These are phyloP conservation scores for Carlito syrichta DNA, from an alignment of 2,113 vertebrate species.

Conservation along the genomic window DNA sequence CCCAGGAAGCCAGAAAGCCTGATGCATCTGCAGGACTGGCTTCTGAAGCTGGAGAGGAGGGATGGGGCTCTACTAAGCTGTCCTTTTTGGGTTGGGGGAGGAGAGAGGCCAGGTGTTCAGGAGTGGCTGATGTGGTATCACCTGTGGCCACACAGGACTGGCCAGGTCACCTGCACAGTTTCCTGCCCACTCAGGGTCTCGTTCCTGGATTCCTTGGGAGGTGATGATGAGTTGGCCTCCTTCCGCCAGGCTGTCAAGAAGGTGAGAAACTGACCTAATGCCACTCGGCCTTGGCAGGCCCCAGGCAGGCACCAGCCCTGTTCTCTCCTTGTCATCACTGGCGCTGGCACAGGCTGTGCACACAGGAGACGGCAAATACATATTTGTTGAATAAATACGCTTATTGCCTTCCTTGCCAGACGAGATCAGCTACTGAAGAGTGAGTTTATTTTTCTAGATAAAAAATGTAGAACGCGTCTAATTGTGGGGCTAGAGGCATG, in stretches of 20 bases:
- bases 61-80: too few relatives aligned
- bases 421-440: background rate
- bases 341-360: fast-evolving
- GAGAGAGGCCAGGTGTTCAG: background rate
- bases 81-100: too few relatives aligned
- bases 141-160: background rate
- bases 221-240: too few relatives aligned
- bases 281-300: too few relatives aligned
- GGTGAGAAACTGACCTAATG: background rate
- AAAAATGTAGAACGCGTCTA: background rate
- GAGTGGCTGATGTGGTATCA: background rate
- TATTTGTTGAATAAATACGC: background rate
- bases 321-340: too few relatives aligned
- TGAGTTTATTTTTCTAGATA: background rate
- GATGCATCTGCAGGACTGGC: background rate
- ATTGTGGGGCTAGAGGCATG: background rate
- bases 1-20: background rate
- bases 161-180: fast-evolving
- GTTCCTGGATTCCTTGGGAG: too few relatives aligned
- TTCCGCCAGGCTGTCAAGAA: background rate
- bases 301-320: too few relatives aligned
- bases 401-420: background rate
- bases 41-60: background rate
- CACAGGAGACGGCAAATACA: background rate
- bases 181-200: background rate